Percentiles rank a stretch among this genome's conserved stretches.
phyloP scores from a whole-genome alignment of 2,888 invertebrate genomes.

The Melipona beecheii region DNA sequence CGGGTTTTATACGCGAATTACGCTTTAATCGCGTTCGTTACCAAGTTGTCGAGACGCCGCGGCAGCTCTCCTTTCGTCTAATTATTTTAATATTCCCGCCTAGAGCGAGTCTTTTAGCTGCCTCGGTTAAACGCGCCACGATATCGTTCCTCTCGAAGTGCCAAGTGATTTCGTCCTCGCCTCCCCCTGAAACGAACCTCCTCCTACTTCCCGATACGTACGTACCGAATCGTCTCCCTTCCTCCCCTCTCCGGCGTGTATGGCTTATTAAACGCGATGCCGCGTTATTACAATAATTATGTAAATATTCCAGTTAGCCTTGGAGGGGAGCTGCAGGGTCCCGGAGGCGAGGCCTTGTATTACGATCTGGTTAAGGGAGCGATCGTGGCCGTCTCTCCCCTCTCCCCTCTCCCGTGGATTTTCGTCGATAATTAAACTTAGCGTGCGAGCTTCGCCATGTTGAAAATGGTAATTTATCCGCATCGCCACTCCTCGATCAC shows the following conservation, averaged over 20 bases:
- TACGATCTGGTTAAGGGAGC: conserved; percentile 42
- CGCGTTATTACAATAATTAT: conserved; percentile 53
- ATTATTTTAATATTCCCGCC: conserved; percentile 11
- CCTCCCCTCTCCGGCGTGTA: neutral
- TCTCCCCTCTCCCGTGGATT: neutral
- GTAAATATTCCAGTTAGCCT: conserved; percentile 47
- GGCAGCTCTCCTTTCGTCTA: neutral
- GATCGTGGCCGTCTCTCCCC: neutral
- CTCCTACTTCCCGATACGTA: neutral
- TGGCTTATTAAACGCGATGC: conserved; percentile 29
- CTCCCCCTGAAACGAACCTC: neutral
- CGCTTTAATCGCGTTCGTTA: neutral
- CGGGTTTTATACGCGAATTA: neutral
- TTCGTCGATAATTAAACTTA: conserved; percentile 44
- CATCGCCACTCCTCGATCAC: conserved; percentile 21
- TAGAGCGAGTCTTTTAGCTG: neutral
- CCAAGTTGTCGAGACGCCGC: neutral
- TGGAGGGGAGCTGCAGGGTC: conserved; percentile 37
- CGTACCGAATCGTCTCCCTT: neutral
- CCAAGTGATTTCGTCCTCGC: conserved; percentile 31
- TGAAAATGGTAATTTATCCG: conserved; percentile 48
- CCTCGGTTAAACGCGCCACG: neutral
- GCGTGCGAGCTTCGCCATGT: conserved; percentile 14
- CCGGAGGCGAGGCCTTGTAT: conserved; percentile 17
- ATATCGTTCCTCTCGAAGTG: conserved; percentile 5